phyloP scores from a whole-genome alignment of 2,797 vertebrate species.

The Petrocephalus sullivani region DNA sequence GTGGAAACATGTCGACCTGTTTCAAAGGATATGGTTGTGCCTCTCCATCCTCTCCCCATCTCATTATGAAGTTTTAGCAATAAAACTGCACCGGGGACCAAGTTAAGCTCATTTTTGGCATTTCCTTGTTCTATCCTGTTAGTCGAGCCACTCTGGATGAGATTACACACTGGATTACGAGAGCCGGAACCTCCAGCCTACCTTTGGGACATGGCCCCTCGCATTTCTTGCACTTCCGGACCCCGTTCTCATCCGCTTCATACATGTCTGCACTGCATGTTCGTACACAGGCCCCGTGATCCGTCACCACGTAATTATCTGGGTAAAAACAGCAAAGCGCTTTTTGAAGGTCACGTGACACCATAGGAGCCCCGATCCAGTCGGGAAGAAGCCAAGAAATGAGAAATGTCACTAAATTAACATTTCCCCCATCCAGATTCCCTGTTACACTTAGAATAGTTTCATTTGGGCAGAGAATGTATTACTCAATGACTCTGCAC shows the following conservation, averaged over 20 bases:
- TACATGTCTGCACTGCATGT: constrained; percentile 74
- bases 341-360: background rate
- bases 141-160: background rate
- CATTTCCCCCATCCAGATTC: background rate
- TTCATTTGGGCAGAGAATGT: background rate
- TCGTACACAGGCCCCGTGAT: constrained; percentile 85
- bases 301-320: constrained; percentile 95
- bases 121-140: background rate
- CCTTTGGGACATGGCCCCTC: constrained; percentile 91
- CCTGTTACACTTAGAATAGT: background rate
- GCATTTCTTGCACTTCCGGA: constrained; percentile 88
- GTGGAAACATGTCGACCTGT: background rate
- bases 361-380: background rate
- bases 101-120: background rate
- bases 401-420: background rate
- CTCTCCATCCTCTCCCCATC: background rate
- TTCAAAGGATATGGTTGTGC: background rate
- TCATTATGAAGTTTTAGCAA: background rate
- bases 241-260: constrained; percentile 79
- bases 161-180: background rate
- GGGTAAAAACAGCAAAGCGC: background rate
- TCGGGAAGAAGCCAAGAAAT: too few species aligned
- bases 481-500: background rate
- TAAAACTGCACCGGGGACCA: background rate
- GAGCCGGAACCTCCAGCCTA: constrained; percentile 39